Base-by-base conservation (phyloP, 2,797 vertebrate genomes). In the Pipistrellus pipistrellus region DNA sequence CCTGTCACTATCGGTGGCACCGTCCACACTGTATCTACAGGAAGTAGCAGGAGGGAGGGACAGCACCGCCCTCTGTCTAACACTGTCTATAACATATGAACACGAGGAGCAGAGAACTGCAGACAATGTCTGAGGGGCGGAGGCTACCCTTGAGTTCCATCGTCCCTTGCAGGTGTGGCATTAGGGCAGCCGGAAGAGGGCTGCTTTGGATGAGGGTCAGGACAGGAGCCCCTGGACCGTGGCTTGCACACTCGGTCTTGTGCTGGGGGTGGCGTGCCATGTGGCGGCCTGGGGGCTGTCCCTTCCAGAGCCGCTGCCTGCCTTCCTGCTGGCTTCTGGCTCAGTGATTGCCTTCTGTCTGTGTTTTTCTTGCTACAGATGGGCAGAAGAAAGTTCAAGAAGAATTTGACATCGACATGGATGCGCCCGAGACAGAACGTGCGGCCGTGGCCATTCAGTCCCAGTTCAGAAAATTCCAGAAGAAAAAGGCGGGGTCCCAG, bases 391-490 rank as follows among this genome's bases (percentile, higher is more conserved):
- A 99, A 53, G 97, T 98, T 91, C 99, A 99, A 81, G 99, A 99
- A 91, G 99, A 99, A 68, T 99, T 99, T 71, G 99, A 99, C 98
- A 99, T 99, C 41, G 99, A 99, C 98, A 99, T 99, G 99, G 99
- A 98, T 0, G 99, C 99, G 6, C 99, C 99, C 21, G 99, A 99
- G 98, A 99, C 99, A 91, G 99, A 99, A 97, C 99, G 99, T 95
- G 99, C 99, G 6, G 99, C 99, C 0, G 99, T 99, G 96, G 99
- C 99, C 92, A 99, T 99, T 98, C 99, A 99, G 97, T 99, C 99
- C 81, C 99, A 99, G 98, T 99, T 99, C 99, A 99, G 99, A 98
- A 99, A 99, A 99, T 99, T 99, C 99, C 99, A 99, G 98, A 99
- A 99, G 99, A 99, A 99, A 98, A 99, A 99, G 98, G 98, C 98